Evolutionary conservation across 2,888 invertebrate species (phyloP).

Genomic region (Nemoura dubitans): DNA sequence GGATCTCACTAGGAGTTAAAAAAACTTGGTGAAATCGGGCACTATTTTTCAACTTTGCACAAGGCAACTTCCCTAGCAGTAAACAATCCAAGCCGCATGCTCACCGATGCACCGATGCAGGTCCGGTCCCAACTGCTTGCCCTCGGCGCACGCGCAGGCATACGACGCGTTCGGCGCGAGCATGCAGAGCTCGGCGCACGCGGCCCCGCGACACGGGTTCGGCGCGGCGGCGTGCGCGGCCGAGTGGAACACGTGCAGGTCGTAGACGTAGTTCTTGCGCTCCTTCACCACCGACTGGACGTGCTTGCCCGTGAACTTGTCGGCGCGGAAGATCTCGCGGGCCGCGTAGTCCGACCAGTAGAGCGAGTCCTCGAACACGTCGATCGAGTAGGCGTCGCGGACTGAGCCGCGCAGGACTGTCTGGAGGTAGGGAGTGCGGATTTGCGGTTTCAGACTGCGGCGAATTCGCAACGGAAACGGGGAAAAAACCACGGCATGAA

Average conservation of each 20-base stretch:
- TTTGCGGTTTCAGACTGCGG: too few species aligned
- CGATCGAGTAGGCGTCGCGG: conserved; percentile 83
- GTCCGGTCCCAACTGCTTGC: conserved; percentile 68
- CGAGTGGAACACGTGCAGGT: conserved; percentile 80
- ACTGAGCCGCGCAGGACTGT: conserved; percentile 68
- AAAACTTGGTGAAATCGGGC: too few species aligned
- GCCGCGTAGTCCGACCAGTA: conserved; percentile 92
- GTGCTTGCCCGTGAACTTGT: conserved; percentile 79
- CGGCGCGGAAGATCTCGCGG: conserved; percentile 76
- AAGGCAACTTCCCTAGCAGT: too few species aligned
- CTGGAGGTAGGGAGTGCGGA: too few species aligned
- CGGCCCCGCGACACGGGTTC: conserved; percentile 70
- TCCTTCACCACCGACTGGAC: conserved; percentile 66
- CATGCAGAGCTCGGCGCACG: conserved; percentile 83
- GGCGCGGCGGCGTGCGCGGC: conserved; percentile 63
- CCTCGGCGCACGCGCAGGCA: conserved; percentile 80
- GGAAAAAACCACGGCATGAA: too few species aligned
- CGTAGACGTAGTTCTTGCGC: conserved; percentile 63
- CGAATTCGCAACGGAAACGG: too few species aligned
- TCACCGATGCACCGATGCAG: conserved; percentile 67
- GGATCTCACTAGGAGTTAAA: too few species aligned
- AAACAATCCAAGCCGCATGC: conserved; percentile 49
- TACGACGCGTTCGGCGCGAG: conserved; percentile 67
- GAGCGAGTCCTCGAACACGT: conserved; percentile 86
- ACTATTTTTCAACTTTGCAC: too few species aligned